Conservation (phyloP, 2,113 vertebrate genomes). For the Melanotaenia duboulayi region DNA sequence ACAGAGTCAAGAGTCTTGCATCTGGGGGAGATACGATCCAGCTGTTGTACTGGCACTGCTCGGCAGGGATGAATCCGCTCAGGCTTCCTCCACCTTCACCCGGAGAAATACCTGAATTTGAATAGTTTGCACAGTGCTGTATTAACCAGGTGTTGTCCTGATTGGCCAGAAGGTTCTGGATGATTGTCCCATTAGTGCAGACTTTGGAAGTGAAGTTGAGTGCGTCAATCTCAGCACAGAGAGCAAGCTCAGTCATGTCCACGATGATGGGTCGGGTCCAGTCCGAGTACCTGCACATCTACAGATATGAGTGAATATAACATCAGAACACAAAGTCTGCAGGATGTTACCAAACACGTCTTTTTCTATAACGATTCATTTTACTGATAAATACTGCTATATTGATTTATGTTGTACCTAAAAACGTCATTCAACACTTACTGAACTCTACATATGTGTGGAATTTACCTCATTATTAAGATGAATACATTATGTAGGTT, state of each 20-base stretch:
- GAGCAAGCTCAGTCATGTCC: conserved; percentile 82
- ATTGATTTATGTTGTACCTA: neutral
- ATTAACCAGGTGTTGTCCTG: conserved; percentile 83
- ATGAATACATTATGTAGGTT: no score
- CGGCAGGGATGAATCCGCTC: conserved; percentile 56
- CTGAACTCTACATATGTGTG: no score
- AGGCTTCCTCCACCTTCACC: conserved; percentile 11
- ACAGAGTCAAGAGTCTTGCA: conserved; percentile 72
- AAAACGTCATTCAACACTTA: neutral
- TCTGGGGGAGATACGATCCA: conserved; percentile 77
- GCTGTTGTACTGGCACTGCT: conserved; percentile 79
- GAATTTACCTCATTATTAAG: no score
- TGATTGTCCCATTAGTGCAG: conserved; percentile 74
- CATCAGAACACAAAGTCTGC: neutral
- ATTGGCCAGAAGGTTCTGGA: conserved; percentile 80
- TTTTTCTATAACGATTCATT: neutral
- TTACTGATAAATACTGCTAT: neutral
- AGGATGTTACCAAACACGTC: neutral
- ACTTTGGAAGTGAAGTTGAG: conserved; percentile 80
- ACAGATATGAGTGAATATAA: conserved; percentile 1
- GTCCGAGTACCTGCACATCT: conserved; percentile 80
- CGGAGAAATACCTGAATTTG: conserved; percentile 24
- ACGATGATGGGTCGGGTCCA: conserved; percentile 78
- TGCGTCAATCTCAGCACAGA: conserved; percentile 79
- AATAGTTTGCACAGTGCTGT: conserved; percentile 76